Evolutionary conservation across 2,113 vertebrate species (phyloP).

Genomic region (Eretmochelys imbricata): DNA sequence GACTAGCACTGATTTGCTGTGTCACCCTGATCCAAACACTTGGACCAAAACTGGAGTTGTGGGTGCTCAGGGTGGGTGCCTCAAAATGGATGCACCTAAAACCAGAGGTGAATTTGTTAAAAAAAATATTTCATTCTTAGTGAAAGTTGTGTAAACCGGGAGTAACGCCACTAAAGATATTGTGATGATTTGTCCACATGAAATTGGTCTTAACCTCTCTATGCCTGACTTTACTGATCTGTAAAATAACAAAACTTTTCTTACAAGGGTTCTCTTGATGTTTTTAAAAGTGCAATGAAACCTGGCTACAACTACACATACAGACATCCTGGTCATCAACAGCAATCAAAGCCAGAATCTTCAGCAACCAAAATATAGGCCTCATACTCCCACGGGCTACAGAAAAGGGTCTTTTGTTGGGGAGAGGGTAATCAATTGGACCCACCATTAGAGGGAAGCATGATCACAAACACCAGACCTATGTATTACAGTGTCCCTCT

Average conservation of each 20-base stretch:
- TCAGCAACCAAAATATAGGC: background rate
- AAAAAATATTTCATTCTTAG: background rate
- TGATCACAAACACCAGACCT: background rate
- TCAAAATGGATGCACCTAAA: background rate
- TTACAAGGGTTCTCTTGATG: background rate
- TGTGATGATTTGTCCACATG: background rate
- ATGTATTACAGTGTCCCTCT: background rate
- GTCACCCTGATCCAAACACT: background rate
- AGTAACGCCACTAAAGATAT: background rate
- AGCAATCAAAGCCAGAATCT: background rate
- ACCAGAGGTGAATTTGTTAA: background rate
- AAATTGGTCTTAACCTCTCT: conserved; percentile 24
- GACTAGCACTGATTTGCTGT: background rate
- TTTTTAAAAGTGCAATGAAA: background rate
- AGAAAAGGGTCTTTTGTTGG: background rate
- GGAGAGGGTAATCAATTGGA: background rate
- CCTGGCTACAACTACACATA: background rate
- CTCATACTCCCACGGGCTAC: background rate
- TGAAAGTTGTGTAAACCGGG: background rate
- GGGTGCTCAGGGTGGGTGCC: background rate
- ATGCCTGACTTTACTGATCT: background rate
- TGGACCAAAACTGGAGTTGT: background rate
- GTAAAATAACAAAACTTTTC: background rate
- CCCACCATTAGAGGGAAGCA: background rate
- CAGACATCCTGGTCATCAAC: background rate